Percentiles rank a stretch among this genome's conserved stretches.
Conservation (phyloP, 1,140 invertebrate genomes). For the Halotydeus destructor region DNA sequence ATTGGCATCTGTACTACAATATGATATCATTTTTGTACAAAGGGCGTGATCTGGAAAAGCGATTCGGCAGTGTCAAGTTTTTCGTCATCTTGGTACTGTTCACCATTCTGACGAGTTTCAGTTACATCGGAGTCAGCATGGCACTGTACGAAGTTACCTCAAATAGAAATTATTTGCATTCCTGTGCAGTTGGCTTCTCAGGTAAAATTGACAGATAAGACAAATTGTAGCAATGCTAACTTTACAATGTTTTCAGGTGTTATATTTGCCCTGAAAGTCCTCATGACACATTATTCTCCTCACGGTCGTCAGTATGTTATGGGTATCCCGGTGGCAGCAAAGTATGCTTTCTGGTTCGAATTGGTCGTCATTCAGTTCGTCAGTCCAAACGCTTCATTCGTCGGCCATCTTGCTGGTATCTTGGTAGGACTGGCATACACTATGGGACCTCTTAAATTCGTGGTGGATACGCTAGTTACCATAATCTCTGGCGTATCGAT, state of each 20-base stretch:
- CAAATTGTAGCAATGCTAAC: constrained; percentile 4
- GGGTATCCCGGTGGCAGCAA: constrained; percentile 33
- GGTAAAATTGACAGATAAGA: constrained; percentile 18
- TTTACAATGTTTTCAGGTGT: constrained; percentile 26
- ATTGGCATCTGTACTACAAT: constrained; percentile 51
- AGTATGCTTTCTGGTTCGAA: constrained; percentile 40
- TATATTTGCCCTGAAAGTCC: constrained; percentile 42
- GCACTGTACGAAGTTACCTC: constrained; percentile 19
- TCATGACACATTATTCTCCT: constrained; percentile 28
- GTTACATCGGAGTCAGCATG: constrained; percentile 30
- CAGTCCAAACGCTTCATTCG: constrained; percentile 36
- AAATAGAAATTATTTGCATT: constrained; percentile 24
- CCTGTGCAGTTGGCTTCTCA: constrained; percentile 46
- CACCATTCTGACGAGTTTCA: constrained; percentile 30
- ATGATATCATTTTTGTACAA: constrained; percentile 46
- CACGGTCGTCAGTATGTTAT: constrained; percentile 21
- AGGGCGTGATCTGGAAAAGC: constrained; percentile 34
- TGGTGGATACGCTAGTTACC: constrained; percentile 30
- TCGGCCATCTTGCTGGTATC: constrained; percentile 46
- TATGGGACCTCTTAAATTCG: constrained; percentile 34
- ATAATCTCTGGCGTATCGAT: too few relatives aligned
- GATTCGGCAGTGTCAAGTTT: constrained; percentile 36
- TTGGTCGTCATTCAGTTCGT: constrained; percentile 41
- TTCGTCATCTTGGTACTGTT: constrained; percentile 32
- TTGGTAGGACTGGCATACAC: constrained; percentile 40